phyloP scores from a whole-genome alignment of 1,140 invertebrate genomes.

The Pseudomyrmex sp. region DNA sequence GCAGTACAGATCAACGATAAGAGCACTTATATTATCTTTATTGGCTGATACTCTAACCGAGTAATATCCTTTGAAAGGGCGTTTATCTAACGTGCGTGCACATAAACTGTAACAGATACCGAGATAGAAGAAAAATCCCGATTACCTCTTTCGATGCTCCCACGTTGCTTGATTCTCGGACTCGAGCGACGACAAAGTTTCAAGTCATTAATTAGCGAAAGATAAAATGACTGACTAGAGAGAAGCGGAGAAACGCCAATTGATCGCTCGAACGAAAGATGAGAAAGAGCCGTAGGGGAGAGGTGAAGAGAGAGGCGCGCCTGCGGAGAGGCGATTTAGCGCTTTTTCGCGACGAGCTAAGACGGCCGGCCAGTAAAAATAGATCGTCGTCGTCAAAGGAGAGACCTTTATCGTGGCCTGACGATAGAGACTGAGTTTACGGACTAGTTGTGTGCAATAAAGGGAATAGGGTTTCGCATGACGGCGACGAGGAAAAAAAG shows the following conservation, averaged over 20 bases:
- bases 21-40: conserved; percentile 26
- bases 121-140: conserved; percentile 10
- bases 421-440: conserved; percentile 69
- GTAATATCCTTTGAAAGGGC: conserved; percentile 35
- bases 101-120: background rate
- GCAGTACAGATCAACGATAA: conserved; percentile 42
- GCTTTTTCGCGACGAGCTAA: conserved; percentile 69
- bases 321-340: conserved; percentile 68
- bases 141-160: conserved; percentile 31
- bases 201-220: conserved; percentile 48
- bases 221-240: conserved; percentile 42
- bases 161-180: conserved; percentile 2
- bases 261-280: conserved; percentile 53
- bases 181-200: conserved; percentile 9
- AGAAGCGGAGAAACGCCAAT: conserved; percentile 39
- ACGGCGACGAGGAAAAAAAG: conserved; percentile 19
- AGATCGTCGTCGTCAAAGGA: conserved; percentile 70
- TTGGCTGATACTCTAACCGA: conserved; percentile 10
- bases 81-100: conserved; percentile 22
- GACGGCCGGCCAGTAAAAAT: conserved; percentile 69
- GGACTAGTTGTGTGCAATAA: conserved; percentile 72
- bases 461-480: conserved; percentile 64
- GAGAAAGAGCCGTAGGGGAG: background rate
- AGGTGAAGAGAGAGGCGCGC: background rate
- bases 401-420: conserved; percentile 70